Base-by-base conservation (phyloP, 2,888 invertebrate species). In the Sclerodermus sp. region DNA sequence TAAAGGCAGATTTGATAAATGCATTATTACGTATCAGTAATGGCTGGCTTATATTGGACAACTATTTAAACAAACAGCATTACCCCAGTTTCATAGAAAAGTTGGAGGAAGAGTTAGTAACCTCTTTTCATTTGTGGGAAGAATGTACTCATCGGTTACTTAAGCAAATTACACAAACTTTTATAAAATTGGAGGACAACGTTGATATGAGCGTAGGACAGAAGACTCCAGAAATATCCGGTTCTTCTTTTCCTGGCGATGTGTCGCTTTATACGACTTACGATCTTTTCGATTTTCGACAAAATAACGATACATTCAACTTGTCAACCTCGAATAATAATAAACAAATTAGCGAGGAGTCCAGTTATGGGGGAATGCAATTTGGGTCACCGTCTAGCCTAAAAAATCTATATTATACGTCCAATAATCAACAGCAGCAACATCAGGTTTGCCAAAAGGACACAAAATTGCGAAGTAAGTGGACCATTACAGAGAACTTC, bases 21-120 rank as follows among this genome's bases (percentile, higher is more conserved):
- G 67, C 74, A 1, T 53, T 72, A 14, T 17, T 76, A 8, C 65
- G 76, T 17, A 67, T 76, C 41, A 69, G 71, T 48, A 76, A 76
- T 42, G 75, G 74, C 2, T 76, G 76, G 76, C 64, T 76, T 1
- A 59, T 73, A 12, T 64, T 76, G 8, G 76, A 76, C 36, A 75
- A 76, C 47, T 76, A 76, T 42, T 42, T 76, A 1, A 76, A 76
- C 58, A 76, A 76, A 45, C 72, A 72, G 16, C 70, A 73, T 9
- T 67, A 69, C 47, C 68, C 72, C 0, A 67, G 57, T 46, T 47
- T 76, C 1, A 49, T 55, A 8, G 66, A 67, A 3, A 75, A 73
- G 41, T 62, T 62, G 32, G 69, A 74, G 34, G 44, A 45, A 2
- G 65, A 70, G 14, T 50, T 76, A 37, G 49, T 61, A 9, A 51